Percentiles rank a stretch among this genome's conserved stretches.
Conservation (phyloP, 2,888 invertebrate genomes). For the Sarcophaga subvicina region DNA sequence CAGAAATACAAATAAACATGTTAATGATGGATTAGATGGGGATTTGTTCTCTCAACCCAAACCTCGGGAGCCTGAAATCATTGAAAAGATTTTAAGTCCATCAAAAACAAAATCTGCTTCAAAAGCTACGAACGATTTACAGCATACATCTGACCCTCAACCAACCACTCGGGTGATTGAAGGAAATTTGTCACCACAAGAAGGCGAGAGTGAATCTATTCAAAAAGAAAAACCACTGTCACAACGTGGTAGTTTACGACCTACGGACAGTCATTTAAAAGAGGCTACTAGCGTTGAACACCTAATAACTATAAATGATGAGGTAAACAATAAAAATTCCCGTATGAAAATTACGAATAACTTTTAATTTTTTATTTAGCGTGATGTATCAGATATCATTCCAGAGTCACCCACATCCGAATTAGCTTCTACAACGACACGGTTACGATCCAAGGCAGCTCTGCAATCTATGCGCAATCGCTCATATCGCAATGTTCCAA, state of each 20-base stretch:
- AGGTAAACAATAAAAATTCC: not conserved
- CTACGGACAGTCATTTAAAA: not conserved
- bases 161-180: not conserved
- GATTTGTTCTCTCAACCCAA: not conserved
- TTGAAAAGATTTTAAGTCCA: conserved; percentile 61
- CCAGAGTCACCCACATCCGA: conserved; percentile 75
- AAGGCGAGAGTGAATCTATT: not conserved
- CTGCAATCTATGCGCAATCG: conserved; percentile 46
- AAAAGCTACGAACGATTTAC: not conserved
- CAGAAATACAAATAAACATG: conserved; percentile 13
- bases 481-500: conserved; percentile 36
- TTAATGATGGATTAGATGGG: not conserved
- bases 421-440: conserved; percentile 40
- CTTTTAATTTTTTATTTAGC: conserved; percentile 66
- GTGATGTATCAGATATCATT: conserved; percentile 75
- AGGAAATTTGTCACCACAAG: not conserved
- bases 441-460: conserved; percentile 33
- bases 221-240: not conserved
- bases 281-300: not conserved
- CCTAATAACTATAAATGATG: not conserved
- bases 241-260: not conserved
- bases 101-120: conserved; percentile 17
- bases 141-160: not conserved
- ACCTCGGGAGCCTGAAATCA: conserved; percentile 50
- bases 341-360: not conserved